These are phyloP conservation scores for Coilia nasus DNA, from an alignment of 2,797 vertebrate genomes.

Conservation along the genomic window DNA sequence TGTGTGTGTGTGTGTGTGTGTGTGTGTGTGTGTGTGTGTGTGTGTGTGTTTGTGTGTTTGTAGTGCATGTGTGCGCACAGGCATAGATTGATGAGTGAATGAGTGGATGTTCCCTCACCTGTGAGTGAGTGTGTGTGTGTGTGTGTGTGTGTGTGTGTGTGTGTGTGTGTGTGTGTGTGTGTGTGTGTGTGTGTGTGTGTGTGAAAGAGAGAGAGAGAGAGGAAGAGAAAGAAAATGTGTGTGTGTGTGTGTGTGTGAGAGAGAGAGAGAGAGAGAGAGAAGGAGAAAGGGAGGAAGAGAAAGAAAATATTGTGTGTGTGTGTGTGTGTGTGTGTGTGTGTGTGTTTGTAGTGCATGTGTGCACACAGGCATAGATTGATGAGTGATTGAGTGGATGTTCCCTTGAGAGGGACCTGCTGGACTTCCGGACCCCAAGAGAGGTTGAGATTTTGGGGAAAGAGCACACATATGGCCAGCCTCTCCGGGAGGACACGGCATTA, in stretches of 20 bases:
- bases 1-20: neutral
- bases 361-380: too few relatives aligned
- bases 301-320: neutral
- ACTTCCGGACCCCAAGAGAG: neutral
- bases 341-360: too few relatives aligned
- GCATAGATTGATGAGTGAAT: neutral
- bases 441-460: neutral
- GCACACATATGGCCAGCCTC: neutral
- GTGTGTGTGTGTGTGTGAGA: too few relatives aligned
- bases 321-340: too few relatives aligned
- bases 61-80: neutral
- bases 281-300: too few relatives aligned
- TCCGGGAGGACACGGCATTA: neutral
- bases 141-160: neutral
- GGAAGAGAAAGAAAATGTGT: too few relatives aligned
- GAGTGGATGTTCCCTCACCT: too few relatives aligned
- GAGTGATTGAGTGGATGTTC: conserved; percentile 8
- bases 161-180: neutral
- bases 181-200: conserved; percentile 1
- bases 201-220: neutral
- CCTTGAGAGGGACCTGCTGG: neutral
- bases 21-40: neutral
- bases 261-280: too few relatives aligned
- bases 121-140: conserved; percentile 17
- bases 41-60: neutral